Percentiles rank a stretch among this genome's conserved stretches.
Evolutionary conservation across 2,888 invertebrate genomes (phyloP).

Genomic region (Tiliacea aurago): DNA sequence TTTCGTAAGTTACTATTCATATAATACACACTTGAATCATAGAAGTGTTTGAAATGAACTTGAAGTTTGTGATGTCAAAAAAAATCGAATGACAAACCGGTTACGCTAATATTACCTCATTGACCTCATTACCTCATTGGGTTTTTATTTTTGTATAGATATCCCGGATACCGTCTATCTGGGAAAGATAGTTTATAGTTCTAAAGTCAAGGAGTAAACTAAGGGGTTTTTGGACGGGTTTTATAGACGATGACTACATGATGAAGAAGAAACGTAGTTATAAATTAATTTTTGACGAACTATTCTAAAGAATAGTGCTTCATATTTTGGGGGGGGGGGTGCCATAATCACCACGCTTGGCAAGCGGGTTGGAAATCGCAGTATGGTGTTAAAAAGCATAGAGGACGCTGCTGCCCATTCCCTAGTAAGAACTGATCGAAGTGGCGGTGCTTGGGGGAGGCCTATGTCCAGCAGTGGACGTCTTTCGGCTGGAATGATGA

Average conservation of each 20-base stretch:
- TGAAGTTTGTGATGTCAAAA: constrained; percentile 6
- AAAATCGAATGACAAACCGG: background rate
- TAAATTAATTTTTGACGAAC: background rate
- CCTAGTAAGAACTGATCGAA: too few species aligned
- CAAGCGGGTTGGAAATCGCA: too few species aligned
- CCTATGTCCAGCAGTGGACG: too few species aligned
- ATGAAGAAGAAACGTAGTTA: background rate
- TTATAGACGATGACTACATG: background rate
- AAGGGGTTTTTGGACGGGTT: background rate
- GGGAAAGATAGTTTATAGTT: background rate
- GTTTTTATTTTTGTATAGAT: background rate
- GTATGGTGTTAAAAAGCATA: too few species aligned
- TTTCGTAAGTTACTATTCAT: too few species aligned
- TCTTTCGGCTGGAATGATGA: too few species aligned
- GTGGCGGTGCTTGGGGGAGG: too few species aligned
- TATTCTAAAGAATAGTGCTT: too few species aligned
- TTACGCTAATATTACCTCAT: background rate
- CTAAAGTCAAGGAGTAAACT: background rate
- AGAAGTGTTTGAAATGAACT: constrained; percentile 3
- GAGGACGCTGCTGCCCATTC: too few species aligned
- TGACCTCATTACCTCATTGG: constrained; percentile 25
- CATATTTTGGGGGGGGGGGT: too few species aligned
- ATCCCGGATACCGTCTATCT: background rate
- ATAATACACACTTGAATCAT: background rate
- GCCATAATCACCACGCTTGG: too few species aligned